phyloP scores from a whole-genome alignment of 1,140 invertebrate species.

The Apis dorsata region DNA sequence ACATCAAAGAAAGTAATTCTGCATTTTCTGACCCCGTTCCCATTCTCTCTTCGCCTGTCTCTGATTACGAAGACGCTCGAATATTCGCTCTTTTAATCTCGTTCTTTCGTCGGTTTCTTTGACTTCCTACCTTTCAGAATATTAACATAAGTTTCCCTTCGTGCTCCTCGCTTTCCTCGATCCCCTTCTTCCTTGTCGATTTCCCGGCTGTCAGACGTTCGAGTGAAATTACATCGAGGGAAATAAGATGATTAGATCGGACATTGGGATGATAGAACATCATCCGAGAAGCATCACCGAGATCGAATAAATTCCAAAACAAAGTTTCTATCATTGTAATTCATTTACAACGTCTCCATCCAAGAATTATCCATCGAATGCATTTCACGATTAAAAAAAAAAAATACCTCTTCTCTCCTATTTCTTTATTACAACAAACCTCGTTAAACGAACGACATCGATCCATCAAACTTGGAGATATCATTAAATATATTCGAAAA shows the following conservation, averaged over 20 bases:
- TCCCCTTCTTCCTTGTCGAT: background rate
- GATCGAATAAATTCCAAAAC: background rate
- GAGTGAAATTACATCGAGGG: constrained; percentile 65
- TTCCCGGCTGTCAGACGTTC: background rate
- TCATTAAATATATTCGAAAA: too few relatives aligned
- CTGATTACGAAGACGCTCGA: too few relatives aligned
- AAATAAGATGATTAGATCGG: constrained; percentile 71
- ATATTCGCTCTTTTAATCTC: background rate
- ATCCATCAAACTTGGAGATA: too few relatives aligned
- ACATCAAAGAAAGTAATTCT: too few relatives aligned
- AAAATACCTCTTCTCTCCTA: too few relatives aligned
- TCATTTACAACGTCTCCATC: too few relatives aligned
- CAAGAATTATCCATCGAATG: too few relatives aligned
- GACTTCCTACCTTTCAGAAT: constrained; percentile 35
- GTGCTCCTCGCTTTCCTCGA: constrained; percentile 10
- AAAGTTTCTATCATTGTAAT: too few relatives aligned
- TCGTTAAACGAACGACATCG: too few relatives aligned
- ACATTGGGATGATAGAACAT: constrained; percentile 27
- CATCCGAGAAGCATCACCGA: background rate
- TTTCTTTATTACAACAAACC: too few relatives aligned
- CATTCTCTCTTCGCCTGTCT: too few relatives aligned
- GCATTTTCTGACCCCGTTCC: background rate
- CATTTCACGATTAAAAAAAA: too few relatives aligned
- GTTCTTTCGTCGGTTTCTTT: background rate
- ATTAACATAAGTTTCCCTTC: constrained; percentile 49